Percentiles rank a stretch among this genome's conserved stretches.
phyloP scores from a whole-genome alignment of 2,113 vertebrate species.

The Brachypteracias leptosomus region DNA sequence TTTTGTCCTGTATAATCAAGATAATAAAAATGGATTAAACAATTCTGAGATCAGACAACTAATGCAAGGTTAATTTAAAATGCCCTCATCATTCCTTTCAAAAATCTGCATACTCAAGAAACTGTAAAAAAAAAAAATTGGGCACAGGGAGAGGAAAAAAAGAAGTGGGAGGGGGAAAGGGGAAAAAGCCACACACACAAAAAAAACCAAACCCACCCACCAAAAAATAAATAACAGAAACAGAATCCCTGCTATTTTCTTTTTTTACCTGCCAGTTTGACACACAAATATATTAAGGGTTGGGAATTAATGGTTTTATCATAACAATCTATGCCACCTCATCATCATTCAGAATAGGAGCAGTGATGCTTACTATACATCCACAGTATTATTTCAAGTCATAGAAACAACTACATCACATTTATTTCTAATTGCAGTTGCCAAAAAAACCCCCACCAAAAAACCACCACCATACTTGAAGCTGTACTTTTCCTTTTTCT shows the following conservation, averaged over 20 bases:
- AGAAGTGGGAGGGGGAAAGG: fast-evolving
- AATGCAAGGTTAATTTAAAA: neutral
- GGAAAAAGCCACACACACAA: neutral
- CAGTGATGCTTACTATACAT: neutral
- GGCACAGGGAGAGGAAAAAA: too few species aligned
- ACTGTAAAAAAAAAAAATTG: neutral
- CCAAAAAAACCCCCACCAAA: neutral
- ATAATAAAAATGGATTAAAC: neutral
- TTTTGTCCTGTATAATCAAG: neutral
- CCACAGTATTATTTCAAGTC: neutral
- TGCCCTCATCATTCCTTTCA: too few species aligned
- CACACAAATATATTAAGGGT: neutral
- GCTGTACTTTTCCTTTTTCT: neutral
- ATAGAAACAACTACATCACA: neutral
- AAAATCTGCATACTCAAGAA: neutral
- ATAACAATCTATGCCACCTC: neutral
- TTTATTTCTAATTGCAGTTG: neutral
- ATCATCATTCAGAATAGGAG: neutral
- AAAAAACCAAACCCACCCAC: too few species aligned
- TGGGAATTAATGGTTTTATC: neutral
- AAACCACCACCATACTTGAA: neutral
- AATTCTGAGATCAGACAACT: neutral
- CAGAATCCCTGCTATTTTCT: neutral
- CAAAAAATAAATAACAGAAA: too few species aligned
- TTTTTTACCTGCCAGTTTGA: neutral